phyloP scores from a whole-genome alignment of 2,797 vertebrate species.

The Eupleurogrammus muticus region DNA sequence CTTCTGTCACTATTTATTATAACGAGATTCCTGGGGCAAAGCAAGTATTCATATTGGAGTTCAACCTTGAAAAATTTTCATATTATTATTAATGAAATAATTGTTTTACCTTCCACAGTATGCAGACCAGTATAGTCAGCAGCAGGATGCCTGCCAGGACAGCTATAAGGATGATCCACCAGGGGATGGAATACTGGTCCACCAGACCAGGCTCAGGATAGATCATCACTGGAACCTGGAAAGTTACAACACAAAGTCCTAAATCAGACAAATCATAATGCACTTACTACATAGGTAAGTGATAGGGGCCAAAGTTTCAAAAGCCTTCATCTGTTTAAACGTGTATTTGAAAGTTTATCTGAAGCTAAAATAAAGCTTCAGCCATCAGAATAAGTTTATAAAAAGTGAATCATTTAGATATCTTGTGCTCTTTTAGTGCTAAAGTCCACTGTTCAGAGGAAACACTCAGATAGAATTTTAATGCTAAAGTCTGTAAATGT shows the following conservation, averaged over 20 bases:
- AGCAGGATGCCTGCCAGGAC: constrained; percentile 88
- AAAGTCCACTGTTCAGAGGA: too few species aligned
- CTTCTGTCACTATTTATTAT: constrained; percentile 1
- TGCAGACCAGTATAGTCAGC: constrained; percentile 87
- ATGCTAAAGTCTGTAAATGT: too few species aligned
- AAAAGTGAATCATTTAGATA: too few species aligned
- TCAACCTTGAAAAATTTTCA: background rate
- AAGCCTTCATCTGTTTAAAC: too few species aligned
- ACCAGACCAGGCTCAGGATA: constrained; percentile 87
- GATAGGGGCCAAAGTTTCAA: too few species aligned
- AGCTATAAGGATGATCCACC: constrained; percentile 94
- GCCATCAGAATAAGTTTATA: too few species aligned
- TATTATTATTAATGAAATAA: background rate
- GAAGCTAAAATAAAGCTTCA: too few species aligned
- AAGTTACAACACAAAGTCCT: background rate
- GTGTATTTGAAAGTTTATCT: too few species aligned
- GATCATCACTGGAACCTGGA: constrained; percentile 89
- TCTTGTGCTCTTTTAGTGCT: too few species aligned
- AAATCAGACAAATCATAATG: background rate
- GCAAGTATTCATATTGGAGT: background rate
- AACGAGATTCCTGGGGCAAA: background rate
- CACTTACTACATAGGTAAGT: too few species aligned
- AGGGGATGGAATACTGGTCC: constrained; percentile 86
- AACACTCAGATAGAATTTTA: too few species aligned
- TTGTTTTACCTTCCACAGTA: constrained; percentile 91